A percentile compares a stretch with the other conserved stretches of the same genome.
Evolutionary conservation across 2,888 invertebrate species (phyloP).

Genomic region (Agrochola litura): DNA sequence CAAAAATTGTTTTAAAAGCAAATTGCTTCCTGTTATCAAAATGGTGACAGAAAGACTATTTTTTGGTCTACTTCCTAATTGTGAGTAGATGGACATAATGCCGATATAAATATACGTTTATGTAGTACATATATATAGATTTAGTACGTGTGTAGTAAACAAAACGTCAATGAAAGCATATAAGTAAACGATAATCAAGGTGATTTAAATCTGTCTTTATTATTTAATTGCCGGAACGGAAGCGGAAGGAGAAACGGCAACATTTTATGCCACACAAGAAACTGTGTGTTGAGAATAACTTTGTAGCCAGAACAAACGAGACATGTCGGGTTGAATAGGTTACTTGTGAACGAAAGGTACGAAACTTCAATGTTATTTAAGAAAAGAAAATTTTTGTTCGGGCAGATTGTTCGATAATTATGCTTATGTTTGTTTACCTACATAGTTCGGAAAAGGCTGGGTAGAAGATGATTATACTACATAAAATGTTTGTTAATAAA

Average conservation of each 20-base stretch:
- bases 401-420: background rate
- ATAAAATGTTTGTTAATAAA: background rate
- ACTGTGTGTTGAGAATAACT: constrained; percentile 14
- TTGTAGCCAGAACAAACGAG: constrained; percentile 16
- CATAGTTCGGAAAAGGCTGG: background rate
- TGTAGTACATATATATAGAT: background rate
- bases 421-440: background rate
- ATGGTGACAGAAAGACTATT: constrained; percentile 9
- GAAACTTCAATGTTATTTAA: background rate
- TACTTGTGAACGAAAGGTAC: background rate
- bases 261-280: constrained; percentile 41
- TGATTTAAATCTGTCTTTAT: constrained; percentile 58
- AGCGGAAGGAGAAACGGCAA: constrained; percentile 63
- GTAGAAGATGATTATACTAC: background rate
- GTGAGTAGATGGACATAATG: constrained; percentile 11
- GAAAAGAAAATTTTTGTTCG: background rate
- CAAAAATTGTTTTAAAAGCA: background rate
- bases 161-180: constrained; percentile 53
- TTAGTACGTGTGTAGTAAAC: constrained; percentile 20
- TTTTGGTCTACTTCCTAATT: constrained; percentile 34
- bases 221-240: constrained; percentile 65
- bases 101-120: background rate
- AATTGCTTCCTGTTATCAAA: constrained; percentile 19
- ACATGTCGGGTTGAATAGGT: constrained; percentile 8
- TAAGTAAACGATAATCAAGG: constrained; percentile 60